Evolutionary conservation across 2,113 vertebrate genomes (phyloP).

Genomic region (Amblyopsis rosae): DNA sequence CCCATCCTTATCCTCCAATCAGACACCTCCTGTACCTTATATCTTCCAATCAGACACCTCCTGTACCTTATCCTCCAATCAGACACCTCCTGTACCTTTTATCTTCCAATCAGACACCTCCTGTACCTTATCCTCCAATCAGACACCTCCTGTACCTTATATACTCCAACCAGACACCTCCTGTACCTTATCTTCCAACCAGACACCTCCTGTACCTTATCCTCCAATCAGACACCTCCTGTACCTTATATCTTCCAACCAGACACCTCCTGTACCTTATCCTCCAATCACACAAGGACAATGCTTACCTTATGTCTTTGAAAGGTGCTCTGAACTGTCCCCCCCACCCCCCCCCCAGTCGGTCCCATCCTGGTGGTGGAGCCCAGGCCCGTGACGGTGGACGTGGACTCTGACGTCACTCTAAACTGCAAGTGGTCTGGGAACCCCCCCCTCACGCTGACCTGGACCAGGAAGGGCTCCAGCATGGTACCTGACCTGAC

Average conservation of each 20-base stretch:
- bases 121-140: too few species aligned
- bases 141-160: too few species aligned
- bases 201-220: background rate
- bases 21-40: background rate
- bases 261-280: too few species aligned
- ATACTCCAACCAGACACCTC: too few species aligned
- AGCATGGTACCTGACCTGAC: constrained; percentile 81
- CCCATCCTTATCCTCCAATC: background rate
- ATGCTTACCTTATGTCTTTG: background rate
- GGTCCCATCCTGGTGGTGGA: constrained; percentile 92
- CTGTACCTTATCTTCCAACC: too few species aligned
- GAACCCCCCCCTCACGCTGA: constrained; percentile 93
- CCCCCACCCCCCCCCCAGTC: constrained; percentile 68
- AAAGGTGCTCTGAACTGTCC: background rate
- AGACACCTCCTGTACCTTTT: too few species aligned
- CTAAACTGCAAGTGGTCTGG: constrained; percentile 94
- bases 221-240: background rate
- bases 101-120: too few species aligned
- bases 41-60: too few species aligned
- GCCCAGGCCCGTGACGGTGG: constrained; percentile 85
- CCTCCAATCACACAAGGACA: too few species aligned
- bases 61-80: too few species aligned
- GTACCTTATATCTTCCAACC: too few species aligned
- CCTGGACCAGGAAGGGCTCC: constrained; percentile 96
- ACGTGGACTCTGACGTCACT: constrained; percentile 91